A percentile compares a stretch with the other conserved stretches of the same genome.
These are phyloP conservation scores for Acanthurus lineatus DNA, from an alignment of 2,797 vertebrate species.

Conservation along the genomic window DNA sequence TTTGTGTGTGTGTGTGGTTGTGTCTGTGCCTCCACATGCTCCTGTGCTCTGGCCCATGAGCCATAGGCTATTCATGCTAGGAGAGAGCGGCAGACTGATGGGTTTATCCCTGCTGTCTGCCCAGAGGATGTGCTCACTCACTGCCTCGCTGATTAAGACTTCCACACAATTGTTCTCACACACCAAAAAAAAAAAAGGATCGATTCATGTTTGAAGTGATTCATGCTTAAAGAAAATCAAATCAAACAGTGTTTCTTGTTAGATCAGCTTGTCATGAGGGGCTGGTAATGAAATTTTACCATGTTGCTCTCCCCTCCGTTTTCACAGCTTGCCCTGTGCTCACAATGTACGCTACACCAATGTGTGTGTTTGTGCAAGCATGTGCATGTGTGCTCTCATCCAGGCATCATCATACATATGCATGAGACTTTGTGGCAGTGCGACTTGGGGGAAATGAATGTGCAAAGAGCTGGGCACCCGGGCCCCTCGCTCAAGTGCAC, in stretches of 20 bases:
- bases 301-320: slow-evolving; percentile 19
- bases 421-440: slow-evolving; percentile 71
- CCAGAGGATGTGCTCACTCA: slow-evolving; percentile 64
- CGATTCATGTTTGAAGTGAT: slow-evolving; percentile 66
- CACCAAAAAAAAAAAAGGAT: slow-evolving; percentile 40
- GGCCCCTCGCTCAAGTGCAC: slow-evolving; percentile 74
- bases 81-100: slow-evolving; percentile 54
- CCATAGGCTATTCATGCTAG: slow-evolving; percentile 47
- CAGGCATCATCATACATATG: slow-evolving; percentile 76
- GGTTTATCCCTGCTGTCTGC: slow-evolving; percentile 66
- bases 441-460: slow-evolving; percentile 75
- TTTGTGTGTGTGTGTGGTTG: slow-evolving; percentile 22
- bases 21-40: slow-evolving; percentile 13
- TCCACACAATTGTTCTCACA: slow-evolving; percentile 62
- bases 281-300: slow-evolving; percentile 57
- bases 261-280: slow-evolving; percentile 50
- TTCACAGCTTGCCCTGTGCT: slow-evolving; percentile 10
- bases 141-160: slow-evolving; percentile 72
- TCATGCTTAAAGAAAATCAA: slow-evolving; percentile 61
- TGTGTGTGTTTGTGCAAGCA: slow-evolving; percentile 53
- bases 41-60: slow-evolving; percentile 55
- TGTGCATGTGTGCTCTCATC: slow-evolving; percentile 58
- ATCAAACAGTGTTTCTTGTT: slow-evolving; percentile 52
- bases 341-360: slow-evolving; percentile 22
- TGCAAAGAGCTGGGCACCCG: slow-evolving; percentile 62